Evolutionary conservation across 2,113 vertebrate genomes (phyloP).

Genomic region (Pandion haliaetus): DNA sequence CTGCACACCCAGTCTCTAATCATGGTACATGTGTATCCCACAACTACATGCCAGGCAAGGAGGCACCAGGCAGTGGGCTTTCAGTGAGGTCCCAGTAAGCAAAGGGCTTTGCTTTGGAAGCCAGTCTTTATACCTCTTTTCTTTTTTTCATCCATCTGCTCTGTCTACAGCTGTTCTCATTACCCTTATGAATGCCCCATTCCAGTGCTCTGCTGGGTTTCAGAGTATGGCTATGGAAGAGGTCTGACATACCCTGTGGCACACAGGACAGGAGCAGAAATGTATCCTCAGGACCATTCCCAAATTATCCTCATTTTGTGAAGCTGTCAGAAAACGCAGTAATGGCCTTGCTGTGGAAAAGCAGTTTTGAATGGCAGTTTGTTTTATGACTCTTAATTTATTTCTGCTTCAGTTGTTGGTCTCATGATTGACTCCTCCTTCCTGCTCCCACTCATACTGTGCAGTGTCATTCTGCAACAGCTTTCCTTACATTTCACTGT

Average conservation of each 20-base stretch:
- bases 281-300: neutral
- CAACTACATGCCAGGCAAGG: neutral
- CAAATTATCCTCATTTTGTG: neutral
- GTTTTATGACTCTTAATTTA: slow-evolving; percentile 49
- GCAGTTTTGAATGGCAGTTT: slow-evolving; percentile 26
- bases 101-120: neutral
- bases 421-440: slow-evolving; percentile 11
- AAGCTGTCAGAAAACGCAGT: neutral
- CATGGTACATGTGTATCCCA: neutral
- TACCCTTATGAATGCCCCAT: neutral
- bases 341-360: neutral
- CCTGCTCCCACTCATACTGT: neutral
- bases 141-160: neutral
- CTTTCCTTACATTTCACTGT: slow-evolving; percentile 1
- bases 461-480: neutral
- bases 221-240: neutral
- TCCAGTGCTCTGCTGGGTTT: neutral
- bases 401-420: slow-evolving; percentile 18
- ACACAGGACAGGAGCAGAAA: neutral
- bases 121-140: neutral
- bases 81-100: neutral
- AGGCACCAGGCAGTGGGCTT: neutral
- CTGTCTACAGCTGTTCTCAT: neutral
- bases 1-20: neutral
- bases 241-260: neutral